Percentiles rank a stretch among this genome's conserved stretches.
These are phyloP conservation scores for Clistopyga incitator DNA, from an alignment of 2,888 invertebrate species.

Conservation along the genomic window DNA sequence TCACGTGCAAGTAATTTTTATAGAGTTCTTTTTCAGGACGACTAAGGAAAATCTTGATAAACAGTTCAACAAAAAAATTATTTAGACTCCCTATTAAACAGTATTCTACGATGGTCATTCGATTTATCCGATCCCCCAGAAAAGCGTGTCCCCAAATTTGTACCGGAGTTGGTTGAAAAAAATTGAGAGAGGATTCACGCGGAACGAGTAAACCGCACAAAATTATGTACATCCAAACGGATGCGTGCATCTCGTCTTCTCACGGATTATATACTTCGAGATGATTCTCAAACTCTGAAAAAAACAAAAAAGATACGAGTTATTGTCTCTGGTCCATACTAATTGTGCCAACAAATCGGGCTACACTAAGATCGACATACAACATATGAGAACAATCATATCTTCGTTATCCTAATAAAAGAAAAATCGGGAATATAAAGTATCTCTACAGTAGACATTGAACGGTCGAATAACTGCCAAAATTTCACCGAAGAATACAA, in stretches of 20 bases:
- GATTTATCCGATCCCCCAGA: not conserved
- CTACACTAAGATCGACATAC: conserved; percentile 34
- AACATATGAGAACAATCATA: conserved; percentile 44
- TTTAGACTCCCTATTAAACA: not conserved
- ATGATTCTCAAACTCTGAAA: not conserved
- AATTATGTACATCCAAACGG: conserved; percentile 1
- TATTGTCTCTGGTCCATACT: not conserved
- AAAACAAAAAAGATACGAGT: not conserved
- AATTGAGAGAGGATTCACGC: conserved; percentile 11
- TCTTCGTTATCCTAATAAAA: conserved; percentile 43
- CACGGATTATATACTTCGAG: not conserved
- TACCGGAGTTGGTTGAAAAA: not conserved
- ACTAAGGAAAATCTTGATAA: no score
- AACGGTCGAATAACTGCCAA: conserved; percentile 67
- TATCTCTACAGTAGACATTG: conserved; percentile 39
- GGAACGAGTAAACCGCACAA: conserved; percentile 32
- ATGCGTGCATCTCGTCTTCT: conserved; percentile 1
- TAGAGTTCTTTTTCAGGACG: no score
- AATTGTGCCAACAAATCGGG: conserved; percentile 57
- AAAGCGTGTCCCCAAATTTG: not conserved
- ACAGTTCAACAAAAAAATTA: no score
- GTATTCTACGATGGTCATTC: conserved; percentile 24
- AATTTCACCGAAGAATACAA: conserved; percentile 36
- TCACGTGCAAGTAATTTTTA: no score
- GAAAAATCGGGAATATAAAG: conserved; percentile 25